Conservation (phyloP, 23 tunicate species). For the Trididemnum nubilum region DNA sequence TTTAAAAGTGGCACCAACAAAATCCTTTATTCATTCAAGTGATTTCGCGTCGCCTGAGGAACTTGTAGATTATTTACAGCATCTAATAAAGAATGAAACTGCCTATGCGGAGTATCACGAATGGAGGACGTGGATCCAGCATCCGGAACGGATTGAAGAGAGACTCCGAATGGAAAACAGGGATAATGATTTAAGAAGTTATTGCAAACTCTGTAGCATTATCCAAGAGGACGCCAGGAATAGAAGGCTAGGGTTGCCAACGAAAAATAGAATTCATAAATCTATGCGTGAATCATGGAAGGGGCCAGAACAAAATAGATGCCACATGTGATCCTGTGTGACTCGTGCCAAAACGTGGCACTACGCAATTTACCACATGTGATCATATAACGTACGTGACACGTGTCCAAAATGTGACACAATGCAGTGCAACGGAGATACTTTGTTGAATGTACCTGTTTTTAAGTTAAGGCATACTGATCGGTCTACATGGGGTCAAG, state of each 20-base stretch:
- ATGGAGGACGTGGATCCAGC: slow-evolving; percentile 83
- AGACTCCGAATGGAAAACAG: slow-evolving; percentile 58
- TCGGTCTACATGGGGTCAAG: too few relatives aligned
- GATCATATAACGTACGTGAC: too few relatives aligned
- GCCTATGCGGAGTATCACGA: slow-evolving; percentile 80
- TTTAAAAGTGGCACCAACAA: slow-evolving; percentile 79
- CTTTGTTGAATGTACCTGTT: too few relatives aligned
- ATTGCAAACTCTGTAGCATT: slow-evolving; percentile 76
- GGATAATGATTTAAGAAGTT: slow-evolving; percentile 82
- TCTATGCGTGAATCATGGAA: slow-evolving; percentile 36
- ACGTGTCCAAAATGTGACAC: too few relatives aligned
- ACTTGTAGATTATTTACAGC: slow-evolving; percentile 62
- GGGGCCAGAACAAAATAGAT: slow-evolving; percentile 48
- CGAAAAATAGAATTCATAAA: not conserved
- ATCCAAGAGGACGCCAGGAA: slow-evolving; percentile 61
- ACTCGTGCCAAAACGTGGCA: not conserved
- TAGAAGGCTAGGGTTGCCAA: slow-evolving; percentile 38
- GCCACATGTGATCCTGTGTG: not conserved
- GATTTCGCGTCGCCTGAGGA: slow-evolving; percentile 59
- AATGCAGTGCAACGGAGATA: too few relatives aligned
- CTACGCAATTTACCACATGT: too few relatives aligned
- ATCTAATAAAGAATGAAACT: slow-evolving; percentile 61
- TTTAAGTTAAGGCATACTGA: too few relatives aligned
- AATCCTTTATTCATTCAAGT: slow-evolving; percentile 81
- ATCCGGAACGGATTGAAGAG: slow-evolving; percentile 62